Percentiles rank a stretch among this genome's conserved stretches.
Evolutionary conservation across 2,888 invertebrate genomes (phyloP).

Genomic region (Eupithecia vulgata): DNA sequence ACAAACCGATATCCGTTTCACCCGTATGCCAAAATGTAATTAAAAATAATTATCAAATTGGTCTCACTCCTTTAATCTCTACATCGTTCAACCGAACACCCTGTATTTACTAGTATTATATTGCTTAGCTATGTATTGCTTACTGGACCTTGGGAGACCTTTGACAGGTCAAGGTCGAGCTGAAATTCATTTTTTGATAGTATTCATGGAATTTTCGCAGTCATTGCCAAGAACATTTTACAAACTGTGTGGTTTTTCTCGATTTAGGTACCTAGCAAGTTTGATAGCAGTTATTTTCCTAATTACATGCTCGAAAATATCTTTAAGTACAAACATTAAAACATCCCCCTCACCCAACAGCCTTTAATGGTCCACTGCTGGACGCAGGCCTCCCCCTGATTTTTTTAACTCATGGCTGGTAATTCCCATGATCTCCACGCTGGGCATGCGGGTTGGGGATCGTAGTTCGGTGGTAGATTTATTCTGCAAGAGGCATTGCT

Average conservation of each 20-base stretch:
- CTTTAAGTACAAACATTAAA: background rate
- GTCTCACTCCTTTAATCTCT: background rate
- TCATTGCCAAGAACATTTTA: slow-evolving; percentile 3
- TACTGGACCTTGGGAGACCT: slow-evolving; percentile 34
- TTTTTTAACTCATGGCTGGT: too few species aligned
- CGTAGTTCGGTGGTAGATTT: too few species aligned
- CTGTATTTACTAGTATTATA: background rate
- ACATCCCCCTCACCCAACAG: too few species aligned
- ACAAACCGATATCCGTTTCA: background rate
- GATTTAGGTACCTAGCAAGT: background rate
- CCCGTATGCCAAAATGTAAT: background rate
- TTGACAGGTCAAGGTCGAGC: slow-evolving; percentile 27
- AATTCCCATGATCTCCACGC: too few species aligned
- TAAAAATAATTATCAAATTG: background rate
- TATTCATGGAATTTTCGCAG: background rate
- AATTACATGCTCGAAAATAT: background rate
- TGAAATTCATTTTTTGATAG: background rate
- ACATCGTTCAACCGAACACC: background rate
- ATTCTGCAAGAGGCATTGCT: too few species aligned
- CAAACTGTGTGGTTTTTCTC: background rate
- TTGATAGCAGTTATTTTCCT: background rate
- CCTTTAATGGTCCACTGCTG: too few species aligned
- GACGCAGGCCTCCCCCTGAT: too few species aligned
- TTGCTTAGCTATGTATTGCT: background rate
- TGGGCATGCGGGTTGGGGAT: too few species aligned